These are phyloP conservation scores for Oopsacas minuta DNA, from an alignment of 37 sponge, comb jelly and placozoan species.

Conservation along the genomic window DNA sequence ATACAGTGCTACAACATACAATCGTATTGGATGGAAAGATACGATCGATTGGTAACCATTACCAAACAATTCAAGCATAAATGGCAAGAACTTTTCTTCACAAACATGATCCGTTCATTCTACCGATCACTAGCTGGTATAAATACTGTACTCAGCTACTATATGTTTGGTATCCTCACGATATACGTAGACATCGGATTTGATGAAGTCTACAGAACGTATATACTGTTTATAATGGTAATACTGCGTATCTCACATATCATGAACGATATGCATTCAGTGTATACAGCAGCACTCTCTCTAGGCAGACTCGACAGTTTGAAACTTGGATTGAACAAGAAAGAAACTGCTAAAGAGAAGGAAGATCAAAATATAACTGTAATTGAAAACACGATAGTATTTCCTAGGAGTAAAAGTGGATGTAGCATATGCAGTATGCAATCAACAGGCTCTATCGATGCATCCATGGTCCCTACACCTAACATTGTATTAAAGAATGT, in stretches of 20 bases:
- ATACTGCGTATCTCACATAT: not conserved
- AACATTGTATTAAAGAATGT: not conserved
- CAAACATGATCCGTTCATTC: not conserved
- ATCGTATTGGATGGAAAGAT: constrained; percentile 5
- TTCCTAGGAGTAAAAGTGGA: not conserved
- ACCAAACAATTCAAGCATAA: not conserved
- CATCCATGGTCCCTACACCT: not conserved
- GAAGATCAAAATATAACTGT: not conserved
- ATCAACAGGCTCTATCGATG: not conserved
- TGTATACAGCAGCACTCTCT: not conserved
- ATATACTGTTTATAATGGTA: not conserved
- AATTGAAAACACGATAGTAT: not conserved
- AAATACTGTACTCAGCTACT: not conserved
- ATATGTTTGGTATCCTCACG: not conserved
- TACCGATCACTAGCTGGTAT: not conserved
- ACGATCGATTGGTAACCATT: not conserved
- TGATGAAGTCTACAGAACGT: not conserved
- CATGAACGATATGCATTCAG: not conserved
- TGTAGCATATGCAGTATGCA: not conserved
- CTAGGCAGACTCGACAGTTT: not conserved
- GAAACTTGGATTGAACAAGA: not conserved
- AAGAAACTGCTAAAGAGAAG: not conserved
- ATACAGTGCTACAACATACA: constrained; percentile 9
- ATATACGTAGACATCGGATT: not conserved
- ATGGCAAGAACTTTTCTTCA: not conserved